These are phyloP conservation scores for Prunella strophiata DNA, from an alignment of 2,797 vertebrate species.

Conservation along the genomic window DNA sequence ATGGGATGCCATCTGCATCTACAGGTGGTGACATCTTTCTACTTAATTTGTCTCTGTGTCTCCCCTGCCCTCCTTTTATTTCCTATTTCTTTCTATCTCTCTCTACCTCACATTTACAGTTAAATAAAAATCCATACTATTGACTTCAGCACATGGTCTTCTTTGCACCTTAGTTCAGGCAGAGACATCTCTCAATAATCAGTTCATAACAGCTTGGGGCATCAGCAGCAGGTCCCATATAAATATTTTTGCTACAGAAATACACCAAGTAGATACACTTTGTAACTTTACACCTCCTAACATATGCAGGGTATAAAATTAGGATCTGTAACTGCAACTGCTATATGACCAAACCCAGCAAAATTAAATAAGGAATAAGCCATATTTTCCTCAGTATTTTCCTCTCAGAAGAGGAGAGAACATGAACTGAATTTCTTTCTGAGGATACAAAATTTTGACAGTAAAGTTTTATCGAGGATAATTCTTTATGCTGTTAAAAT, in stretches of 20 bases:
- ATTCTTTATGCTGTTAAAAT: neutral
- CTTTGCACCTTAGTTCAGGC: neutral
- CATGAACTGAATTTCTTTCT: neutral
- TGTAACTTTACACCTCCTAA: neutral
- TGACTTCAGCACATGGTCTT: neutral
- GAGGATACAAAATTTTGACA: neutral
- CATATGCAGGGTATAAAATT: neutral
- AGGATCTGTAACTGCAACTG: neutral
- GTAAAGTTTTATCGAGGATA: neutral
- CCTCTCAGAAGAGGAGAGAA: neutral
- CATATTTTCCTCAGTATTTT: neutral
- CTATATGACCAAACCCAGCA: neutral
- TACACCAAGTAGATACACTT: neutral
- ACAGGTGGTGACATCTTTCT: neutral
- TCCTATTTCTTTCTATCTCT: neutral
- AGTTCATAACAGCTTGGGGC: neutral
- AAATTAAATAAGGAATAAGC: neutral
- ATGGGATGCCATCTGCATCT: no score
- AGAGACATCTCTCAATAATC: neutral
- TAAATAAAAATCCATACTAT: neutral
- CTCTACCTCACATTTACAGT: neutral
- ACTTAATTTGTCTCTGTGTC: neutral
- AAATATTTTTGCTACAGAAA: neutral
- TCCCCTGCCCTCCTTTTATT: neutral
- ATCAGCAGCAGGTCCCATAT: neutral